Base-by-base conservation (phyloP, 2,113 vertebrate genomes). In the Clupea harengus region DNA sequence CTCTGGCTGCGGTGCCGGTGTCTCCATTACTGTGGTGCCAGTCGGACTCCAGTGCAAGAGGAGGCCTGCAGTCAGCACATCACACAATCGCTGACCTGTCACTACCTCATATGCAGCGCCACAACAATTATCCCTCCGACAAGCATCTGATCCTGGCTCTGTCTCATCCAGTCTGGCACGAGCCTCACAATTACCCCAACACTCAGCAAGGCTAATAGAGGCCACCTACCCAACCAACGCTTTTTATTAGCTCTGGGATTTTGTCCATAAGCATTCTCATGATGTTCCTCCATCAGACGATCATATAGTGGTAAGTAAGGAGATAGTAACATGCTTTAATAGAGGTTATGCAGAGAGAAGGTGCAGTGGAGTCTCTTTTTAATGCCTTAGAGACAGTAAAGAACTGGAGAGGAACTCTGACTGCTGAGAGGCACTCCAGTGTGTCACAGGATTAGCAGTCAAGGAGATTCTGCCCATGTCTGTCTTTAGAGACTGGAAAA, bases 371-470 rank as follows among this genome's bases (percentile, higher is more conserved):
- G 60, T 67, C 60, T 67, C 60, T 67, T 10, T 25, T 28, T 28
- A 67, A 25, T 67, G 60, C 60, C 60, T 67, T 67, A n/a, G 11
- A 67, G n/a, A 67, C 60, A n/a, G 25, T n/a, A 13, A 67, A 28
- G 60, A 67, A 67, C 91, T 28, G 20, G 22, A 7, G 25, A 13
- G n/a, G 60, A n/a, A 67, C 60, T 67, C 60, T 67, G 60, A 67
- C 60, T 67, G 60, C 60, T 25, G 84, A 86, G 81, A 86, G 88
- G 91, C 90, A 89, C 90, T 90, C 89, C 84, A 85, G 91, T 89
- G 89, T 93, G 88, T 92, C 91, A 93, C 44, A 85, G 89, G 93
- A 93, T 95, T 93, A 95, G 54, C 45, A 67, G 28, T 85, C 17
- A 88, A 91, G 87, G 86, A 91, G 81, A 72, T 86, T 46, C 47